Base-by-base conservation (phyloP, 2,888 invertebrate genomes). In the Xylota segnis region DNA sequence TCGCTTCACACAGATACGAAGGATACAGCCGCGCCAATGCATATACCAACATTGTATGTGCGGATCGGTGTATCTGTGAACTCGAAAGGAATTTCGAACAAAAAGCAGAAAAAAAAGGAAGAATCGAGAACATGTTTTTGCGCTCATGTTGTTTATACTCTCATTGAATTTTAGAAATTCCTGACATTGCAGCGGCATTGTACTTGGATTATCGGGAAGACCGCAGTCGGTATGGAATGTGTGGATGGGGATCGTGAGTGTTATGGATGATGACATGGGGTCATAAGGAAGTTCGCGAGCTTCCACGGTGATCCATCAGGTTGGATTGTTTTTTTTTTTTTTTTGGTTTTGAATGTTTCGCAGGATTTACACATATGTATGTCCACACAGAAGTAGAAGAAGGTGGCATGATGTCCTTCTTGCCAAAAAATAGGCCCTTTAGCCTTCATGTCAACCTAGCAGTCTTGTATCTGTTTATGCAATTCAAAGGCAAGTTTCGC, bases 141-240 rank as follows among this genome's bases (percentile, higher is more conserved):
- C 63, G 83, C 45, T 84, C 68, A 59, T 71, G 70, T 66, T 76
- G 58, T 83, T 79, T 47, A 71, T 58, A 66, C 56, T 75, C 81
- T 75, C 81, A 52, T 70, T 84, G 84, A 71, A 81, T 84, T 84
- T 75, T 71, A 75, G 75, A 76, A 75, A 84, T 84, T 84, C 84
- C 58, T 75, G 0, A 32, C 65, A 84, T 84, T 84, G 72, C 72
- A 66, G 63, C 43, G 27, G 54, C 40, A 43, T 40, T 58, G 77
- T 43, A 59, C 18, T 66, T 40, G 34, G 79, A 83, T 83, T 79
- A 78, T 83, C 54, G 47, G 65, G 3, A 56, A 52, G 43, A 43
- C 14, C 43, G 56, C 43, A 63, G 68, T 56, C 18, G 54, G 29
- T 3, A 47, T 77, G 72, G 83, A 83, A 78, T 78, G 83, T 37